These are phyloP conservation scores for Diadema setosum DNA, from an alignment of 35 echinoderm and acorn worm genomes.

Conservation along the genomic window DNA sequence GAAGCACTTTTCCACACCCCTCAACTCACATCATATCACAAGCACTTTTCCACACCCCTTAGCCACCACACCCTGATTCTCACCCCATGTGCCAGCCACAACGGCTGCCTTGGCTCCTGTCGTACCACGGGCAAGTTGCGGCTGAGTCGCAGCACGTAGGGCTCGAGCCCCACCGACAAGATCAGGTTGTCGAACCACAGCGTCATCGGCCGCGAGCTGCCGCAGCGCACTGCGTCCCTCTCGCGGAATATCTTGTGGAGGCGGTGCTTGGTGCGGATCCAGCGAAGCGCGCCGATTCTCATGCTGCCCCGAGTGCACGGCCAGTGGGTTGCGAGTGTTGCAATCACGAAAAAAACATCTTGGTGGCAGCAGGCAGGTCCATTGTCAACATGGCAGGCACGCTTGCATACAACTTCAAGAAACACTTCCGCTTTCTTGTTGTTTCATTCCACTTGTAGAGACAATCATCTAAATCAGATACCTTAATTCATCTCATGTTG, in stretches of 20 bases:
- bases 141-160: slow-evolving; percentile 74
- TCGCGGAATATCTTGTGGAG: slow-evolving; percentile 10
- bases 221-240: not conserved
- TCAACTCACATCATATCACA: not conserved
- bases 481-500: no score
- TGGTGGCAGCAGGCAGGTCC: no score
- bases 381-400: no score
- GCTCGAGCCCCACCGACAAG: slow-evolving; percentile 84
- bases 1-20: not conserved
- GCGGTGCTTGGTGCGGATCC: not conserved
- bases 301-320: no score
- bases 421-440: no score
- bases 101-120: slow-evolving; percentile 33
- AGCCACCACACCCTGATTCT: not conserved
- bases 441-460: no score
- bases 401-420: no score
- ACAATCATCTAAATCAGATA: no score
- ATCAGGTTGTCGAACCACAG: slow-evolving; percentile 87
- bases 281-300: not conserved
- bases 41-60: not conserved
- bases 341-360: no score
- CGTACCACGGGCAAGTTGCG: slow-evolving; percentile 65
- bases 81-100: slow-evolving; percentile 91
- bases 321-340: no score
- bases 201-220: slow-evolving; percentile 43